Conservation (phyloP, 2,113 vertebrate genomes). For the Hystrix brachyura region DNA sequence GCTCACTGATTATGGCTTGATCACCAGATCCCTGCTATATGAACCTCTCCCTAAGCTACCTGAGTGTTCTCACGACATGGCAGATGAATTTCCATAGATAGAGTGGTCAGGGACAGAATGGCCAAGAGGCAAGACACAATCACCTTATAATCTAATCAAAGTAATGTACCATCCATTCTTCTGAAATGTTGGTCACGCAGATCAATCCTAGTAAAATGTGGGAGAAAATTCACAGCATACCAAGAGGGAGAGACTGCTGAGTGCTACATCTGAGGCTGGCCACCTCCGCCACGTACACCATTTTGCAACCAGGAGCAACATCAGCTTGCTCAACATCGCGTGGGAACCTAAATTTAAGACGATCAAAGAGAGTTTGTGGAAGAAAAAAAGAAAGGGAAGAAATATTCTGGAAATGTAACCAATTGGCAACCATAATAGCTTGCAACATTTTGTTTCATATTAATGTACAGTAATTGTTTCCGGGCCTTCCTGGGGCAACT, state of each 20-base stretch:
- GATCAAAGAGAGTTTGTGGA: too few relatives aligned
- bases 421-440: background rate
- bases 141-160: background rate
- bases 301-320: background rate
- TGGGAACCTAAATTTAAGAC: background rate
- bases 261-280: background rate
- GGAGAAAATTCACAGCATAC: background rate
- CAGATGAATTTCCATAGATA: background rate
- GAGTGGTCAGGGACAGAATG: background rate
- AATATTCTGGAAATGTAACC: background rate
- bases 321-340: background rate
- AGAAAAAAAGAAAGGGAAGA: background rate
- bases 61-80: background rate
- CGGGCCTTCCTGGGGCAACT: background rate
- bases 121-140: background rate
- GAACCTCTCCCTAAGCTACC: background rate
- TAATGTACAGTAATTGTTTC: background rate
- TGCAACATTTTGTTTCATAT: background rate
- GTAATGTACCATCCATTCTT: background rate
- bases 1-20: background rate
- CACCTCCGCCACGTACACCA: background rate
- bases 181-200: background rate
- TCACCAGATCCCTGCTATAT: background rate
- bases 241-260: background rate
- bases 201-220: background rate